A percentile compares a stretch with the other conserved stretches of the same genome.
Conservation (phyloP, 2,888 invertebrate species). For the Brenthis hecate region DNA sequence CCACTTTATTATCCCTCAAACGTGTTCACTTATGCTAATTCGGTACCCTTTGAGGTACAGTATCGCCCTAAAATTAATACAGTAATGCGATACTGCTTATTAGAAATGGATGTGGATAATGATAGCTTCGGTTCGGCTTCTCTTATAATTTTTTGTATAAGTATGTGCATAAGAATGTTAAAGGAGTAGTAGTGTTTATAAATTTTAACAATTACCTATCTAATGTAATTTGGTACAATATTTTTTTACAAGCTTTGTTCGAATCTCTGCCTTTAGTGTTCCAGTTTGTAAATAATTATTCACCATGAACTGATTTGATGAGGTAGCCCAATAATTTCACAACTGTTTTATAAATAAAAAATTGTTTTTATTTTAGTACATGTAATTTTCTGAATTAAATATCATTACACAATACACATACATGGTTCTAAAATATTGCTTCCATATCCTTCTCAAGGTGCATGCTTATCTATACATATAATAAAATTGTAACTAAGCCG, state of each 20-base stretch:
- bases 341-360: too few relatives aligned
- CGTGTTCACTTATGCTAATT: constrained; percentile 77
- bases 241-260: neutral
- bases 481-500: too few relatives aligned
- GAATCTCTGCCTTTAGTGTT: too few relatives aligned
- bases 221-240: neutral
- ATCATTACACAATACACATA: too few relatives aligned
- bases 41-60: constrained; percentile 69
- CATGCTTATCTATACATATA: too few relatives aligned
- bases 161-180: constrained; percentile 5
- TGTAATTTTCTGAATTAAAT: too few relatives aligned
- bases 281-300: too few relatives aligned
- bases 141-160: constrained; percentile 2
- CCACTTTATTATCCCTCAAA: constrained; percentile 76
- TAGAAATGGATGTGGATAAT: constrained; percentile 41
- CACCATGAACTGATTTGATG: too few relatives aligned
- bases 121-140: constrained; percentile 31
- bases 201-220: constrained; percentile 4
- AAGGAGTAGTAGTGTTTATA: constrained; percentile 1
- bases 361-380: too few relatives aligned
- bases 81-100: constrained; percentile 45
- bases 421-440: neutral
- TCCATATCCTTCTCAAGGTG: neutral
- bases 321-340: too few relatives aligned
- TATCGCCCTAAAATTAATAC: constrained; percentile 49